Evolutionary conservation across 2,797 vertebrate genomes (phyloP).

Genomic region (Chrysocyon brachyurus): DNA sequence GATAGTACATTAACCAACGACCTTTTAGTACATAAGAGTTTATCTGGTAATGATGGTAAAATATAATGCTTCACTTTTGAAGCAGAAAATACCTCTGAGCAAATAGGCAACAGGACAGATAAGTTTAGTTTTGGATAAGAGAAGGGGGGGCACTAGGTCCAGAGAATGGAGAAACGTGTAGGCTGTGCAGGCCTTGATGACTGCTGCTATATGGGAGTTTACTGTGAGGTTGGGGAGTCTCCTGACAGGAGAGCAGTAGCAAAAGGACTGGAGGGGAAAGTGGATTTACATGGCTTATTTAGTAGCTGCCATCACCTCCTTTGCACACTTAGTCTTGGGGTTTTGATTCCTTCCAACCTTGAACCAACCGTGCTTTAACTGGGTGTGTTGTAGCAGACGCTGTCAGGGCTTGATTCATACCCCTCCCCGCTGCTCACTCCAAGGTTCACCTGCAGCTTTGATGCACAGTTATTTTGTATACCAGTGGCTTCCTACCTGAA

Average conservation of each 20-base stretch:
- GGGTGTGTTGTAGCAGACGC: not conserved
- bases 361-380: not conserved
- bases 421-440: not conserved
- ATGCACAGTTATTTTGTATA: not conserved
- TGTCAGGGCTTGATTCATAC: not conserved
- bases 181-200: fast-evolving
- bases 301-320: not conserved
- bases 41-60: not conserved
- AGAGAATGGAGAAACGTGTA: not conserved
- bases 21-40: not conserved
- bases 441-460: not conserved
- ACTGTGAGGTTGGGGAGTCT: not conserved
- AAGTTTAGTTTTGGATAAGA: not conserved
- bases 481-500: not conserved
- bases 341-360: not conserved
- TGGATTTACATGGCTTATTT: not conserved
- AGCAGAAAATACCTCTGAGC: not conserved
- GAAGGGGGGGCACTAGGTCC: not conserved
- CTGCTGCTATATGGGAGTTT: not conserved
- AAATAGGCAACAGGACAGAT: not conserved
- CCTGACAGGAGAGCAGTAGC: not conserved
- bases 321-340: not conserved
- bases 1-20: not conserved
- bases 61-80: not conserved
- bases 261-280: not conserved